A percentile compares a stretch with the other conserved stretches of the same genome.
Conservation (phyloP, 2,888 invertebrate species). For the Lasioglossum lativentre region DNA sequence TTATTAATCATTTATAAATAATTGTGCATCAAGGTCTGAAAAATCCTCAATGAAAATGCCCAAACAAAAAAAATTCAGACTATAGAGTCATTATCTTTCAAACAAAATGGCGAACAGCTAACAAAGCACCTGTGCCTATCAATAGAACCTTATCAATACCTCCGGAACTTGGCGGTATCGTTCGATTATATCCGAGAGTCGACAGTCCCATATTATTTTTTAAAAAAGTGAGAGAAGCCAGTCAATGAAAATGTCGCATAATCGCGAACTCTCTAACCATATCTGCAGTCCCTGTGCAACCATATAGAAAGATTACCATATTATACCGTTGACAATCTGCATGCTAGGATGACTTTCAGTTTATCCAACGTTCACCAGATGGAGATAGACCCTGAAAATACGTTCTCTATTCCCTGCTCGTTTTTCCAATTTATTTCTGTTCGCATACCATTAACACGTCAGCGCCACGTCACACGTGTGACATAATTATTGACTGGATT, state of each 20-base stretch:
- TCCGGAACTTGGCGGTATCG: background rate
- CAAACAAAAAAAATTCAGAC: no score
- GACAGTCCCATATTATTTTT: background rate
- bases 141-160: no score
- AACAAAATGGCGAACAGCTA: no score
- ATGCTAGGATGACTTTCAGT: background rate
- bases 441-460: background rate
- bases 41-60: no score
- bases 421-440: background rate
- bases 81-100: no score
- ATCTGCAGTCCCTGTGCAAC: background rate
- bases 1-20: no score
- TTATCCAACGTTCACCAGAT: background rate
- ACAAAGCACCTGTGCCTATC: no score
- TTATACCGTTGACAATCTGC: slow-evolving; percentile 2
- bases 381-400: background rate
- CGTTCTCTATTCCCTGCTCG: background rate
- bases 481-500: no score
- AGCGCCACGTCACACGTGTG: no score
- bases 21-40: no score
- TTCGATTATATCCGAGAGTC: background rate
- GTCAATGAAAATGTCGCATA: background rate
- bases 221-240: background rate
- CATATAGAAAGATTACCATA: background rate
- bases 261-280: background rate